Evolutionary conservation across 2,797 vertebrate genomes (phyloP).

Genomic region (Galaxias olidus): DNA sequence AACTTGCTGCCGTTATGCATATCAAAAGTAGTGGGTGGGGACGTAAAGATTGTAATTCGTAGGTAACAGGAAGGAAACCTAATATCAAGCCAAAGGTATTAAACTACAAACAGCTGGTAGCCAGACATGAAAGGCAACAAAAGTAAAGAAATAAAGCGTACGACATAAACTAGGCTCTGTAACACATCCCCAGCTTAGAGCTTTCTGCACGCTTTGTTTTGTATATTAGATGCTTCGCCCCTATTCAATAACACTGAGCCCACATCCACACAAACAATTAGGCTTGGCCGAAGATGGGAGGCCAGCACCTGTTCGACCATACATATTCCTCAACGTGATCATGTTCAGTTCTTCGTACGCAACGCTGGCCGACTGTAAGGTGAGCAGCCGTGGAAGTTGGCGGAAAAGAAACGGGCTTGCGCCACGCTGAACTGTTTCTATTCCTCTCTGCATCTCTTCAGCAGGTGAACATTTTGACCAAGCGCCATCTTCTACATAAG

Average conservation of each 20-base stretch:
- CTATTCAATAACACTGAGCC: constrained; percentile 22
- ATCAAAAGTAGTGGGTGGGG: not conserved
- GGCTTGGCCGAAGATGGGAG: constrained; percentile 3
- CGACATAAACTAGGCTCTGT: not conserved
- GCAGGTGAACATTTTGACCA: not conserved
- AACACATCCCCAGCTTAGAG: too few species aligned
- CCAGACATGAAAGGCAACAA: not conserved
- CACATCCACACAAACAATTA: not conserved
- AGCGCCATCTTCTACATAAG: too few species aligned
- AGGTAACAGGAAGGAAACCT: constrained; percentile 2
- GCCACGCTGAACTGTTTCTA: not conserved
- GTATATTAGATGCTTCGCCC: not conserved
- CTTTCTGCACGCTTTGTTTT: not conserved
- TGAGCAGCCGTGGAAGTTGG: constrained; percentile 32
- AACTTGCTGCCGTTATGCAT: not conserved
- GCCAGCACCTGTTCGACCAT: constrained; percentile 48
- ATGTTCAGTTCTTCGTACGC: constrained; percentile 39
- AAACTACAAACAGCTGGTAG: not conserved
- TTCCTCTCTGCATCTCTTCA: not conserved
- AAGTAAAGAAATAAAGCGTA: not conserved
- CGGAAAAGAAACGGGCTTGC: not conserved
- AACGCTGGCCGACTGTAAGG: constrained; percentile 44
- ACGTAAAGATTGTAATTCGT: not conserved
- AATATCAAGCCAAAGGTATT: not conserved
- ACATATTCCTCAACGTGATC: constrained; percentile 30